Evolutionary conservation across 2,797 vertebrate genomes (phyloP), one percentile per base, ranked within the genome.

Genomic region (Columba guinea): DNA sequence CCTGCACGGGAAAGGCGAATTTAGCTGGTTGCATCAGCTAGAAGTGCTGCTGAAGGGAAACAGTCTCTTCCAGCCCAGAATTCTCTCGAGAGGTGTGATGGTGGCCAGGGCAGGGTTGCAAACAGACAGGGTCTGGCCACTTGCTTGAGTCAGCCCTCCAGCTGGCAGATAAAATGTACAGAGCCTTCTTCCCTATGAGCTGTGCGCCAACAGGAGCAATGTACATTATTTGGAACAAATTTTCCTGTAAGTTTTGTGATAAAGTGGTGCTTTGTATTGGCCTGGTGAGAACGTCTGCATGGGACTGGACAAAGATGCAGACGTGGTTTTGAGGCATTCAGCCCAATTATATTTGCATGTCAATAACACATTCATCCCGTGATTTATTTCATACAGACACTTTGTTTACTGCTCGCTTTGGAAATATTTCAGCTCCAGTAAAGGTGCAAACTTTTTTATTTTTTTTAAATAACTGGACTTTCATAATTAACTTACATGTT

Each of bases 391-490:
- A 68, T 35, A 37, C 46, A 71, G 67, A 27, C 49, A 46, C 56
- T 90, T 74, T 55, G 64, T 93, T 91, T 93, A 64, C 74, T 77
- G 41, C 74, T 85, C 3, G 2, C 49, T 94, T 89, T 83, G 86
- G 77, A 79, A 82, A 71, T 83, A 34, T 48, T 90, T 78, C 75
- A 68, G 51, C 73, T 92, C 78, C 44, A 80, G 46, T 74, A 75
- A 83, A 90, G 65, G 64, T 73, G 53, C n/a, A 80, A 73, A 55
- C 37, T 80, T 79, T 78, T 20, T 62, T 53, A 35, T 80, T 79
- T 78, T 20, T 69, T 79, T 93, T 86, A 77, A 85, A 87, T 90
- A 89, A 59, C 71, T 78, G 67, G 84, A 32, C 62, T 87, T 85
- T 34, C 4, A 4, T 89, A 71, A 89, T 93, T 85, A 82, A 85